Base-by-base conservation (phyloP, 2,888 invertebrate species). In the Netelia melanura region DNA sequence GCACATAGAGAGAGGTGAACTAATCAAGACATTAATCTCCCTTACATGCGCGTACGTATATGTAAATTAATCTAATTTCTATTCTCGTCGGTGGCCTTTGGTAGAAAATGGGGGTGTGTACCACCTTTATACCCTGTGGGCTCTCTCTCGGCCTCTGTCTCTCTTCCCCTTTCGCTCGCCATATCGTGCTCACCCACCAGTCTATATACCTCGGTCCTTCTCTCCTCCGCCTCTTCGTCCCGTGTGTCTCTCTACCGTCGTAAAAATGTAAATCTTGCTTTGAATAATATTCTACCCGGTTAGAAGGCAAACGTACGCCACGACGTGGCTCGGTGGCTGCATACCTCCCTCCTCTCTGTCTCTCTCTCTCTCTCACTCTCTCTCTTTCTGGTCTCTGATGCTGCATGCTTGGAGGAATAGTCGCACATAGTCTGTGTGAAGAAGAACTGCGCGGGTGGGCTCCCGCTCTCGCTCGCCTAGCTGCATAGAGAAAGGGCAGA, bases 21-120 rank as follows among this genome's bases (percentile, higher is more conserved):
- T 92, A 92, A 92, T 92, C 92, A 91, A 91, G 89, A 89, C 91
- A 91, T 92, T 91, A 91, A 92, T 92, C 91, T 91, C 88, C 86
- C 85, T 88, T 87, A 82, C 87, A 86, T 78, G 86, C 87, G 89
- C 88, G 87, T 90, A 90, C 89, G 84, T 89, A 91, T 91, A 91
- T 91, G 91, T 89, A 91, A 90, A 91, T 90, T 89, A 90, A 89
- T 90, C 89, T 90, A 91, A 91, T 91, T 91, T 89, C 90, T 89
- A 91, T 91, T 91, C 91, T 87, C 88, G 88, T 86, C 88, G 88
- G 86, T 89, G 87, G 75, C 86, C 88, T 89, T 88, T 86, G 89
- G 89, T 88, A 87, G 89, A 90, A 90, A 90, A 91, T 89, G 89
- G 88, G 86, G 86, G 86, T 21, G 58, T 58, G 79, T 58, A 52